phyloP scores from a whole-genome alignment of 2,797 vertebrate genomes.

The Chaetodon trifasciatus region DNA sequence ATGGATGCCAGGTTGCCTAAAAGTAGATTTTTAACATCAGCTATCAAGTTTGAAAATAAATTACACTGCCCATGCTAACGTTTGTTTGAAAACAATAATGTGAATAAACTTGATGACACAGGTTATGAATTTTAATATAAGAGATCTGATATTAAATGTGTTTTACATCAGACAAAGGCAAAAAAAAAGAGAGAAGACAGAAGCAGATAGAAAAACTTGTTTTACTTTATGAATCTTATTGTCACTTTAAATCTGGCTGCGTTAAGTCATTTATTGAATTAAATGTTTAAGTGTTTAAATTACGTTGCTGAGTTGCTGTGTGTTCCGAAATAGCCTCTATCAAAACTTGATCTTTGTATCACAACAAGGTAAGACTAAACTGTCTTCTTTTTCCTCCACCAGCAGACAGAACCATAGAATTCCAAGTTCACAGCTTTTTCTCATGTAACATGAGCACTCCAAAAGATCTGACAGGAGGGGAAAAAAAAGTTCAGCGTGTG shows the following conservation, averaged over 20 bases:
- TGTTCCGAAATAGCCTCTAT: background rate
- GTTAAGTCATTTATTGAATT: background rate
- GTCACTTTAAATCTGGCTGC: background rate
- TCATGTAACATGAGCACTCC: background rate
- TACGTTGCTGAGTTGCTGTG: background rate
- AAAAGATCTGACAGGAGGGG: background rate
- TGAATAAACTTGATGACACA: background rate
- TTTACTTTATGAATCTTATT: background rate
- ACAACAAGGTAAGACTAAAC: background rate
- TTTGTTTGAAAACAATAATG: constrained; percentile 7
- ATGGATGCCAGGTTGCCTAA: too few relatives aligned
- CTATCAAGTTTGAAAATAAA: background rate
- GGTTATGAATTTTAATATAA: too few relatives aligned
- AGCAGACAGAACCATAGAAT: background rate
- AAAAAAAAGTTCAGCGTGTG: constrained; percentile 3
- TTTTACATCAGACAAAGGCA: background rate
- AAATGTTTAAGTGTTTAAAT: background rate
- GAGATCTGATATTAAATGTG: too few relatives aligned
- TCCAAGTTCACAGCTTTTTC: background rate
- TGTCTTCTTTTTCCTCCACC: background rate
- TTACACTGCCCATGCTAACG: background rate
- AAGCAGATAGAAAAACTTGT: background rate
- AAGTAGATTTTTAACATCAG: too few relatives aligned
- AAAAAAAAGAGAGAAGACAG: background rate
- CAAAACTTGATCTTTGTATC: too few relatives aligned